These are phyloP conservation scores for Drosophila greeni DNA, from an alignment of 2,888 invertebrate species.

Conservation along the genomic window DNA sequence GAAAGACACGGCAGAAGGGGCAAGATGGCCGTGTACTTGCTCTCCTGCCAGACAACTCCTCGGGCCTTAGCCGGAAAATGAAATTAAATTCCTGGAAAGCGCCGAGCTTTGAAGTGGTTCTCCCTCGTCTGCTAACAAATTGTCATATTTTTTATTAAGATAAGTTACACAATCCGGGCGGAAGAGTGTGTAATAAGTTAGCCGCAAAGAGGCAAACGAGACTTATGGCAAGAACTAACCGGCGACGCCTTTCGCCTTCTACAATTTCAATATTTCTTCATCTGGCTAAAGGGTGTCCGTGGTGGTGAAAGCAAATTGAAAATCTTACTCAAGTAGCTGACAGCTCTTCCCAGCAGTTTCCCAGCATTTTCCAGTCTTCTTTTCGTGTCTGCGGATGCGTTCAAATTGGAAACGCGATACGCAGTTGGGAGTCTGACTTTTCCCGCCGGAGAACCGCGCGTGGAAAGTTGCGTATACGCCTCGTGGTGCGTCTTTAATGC, in stretches of 20 bases:
- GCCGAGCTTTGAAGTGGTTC: constrained; percentile 35
- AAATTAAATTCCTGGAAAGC: constrained; percentile 34
- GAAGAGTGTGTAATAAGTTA: constrained; percentile 44
- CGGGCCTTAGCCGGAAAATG: constrained; percentile 5
- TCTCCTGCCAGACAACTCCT: constrained; percentile 10
- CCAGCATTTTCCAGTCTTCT: constrained; percentile 2
- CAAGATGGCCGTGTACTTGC: not conserved
- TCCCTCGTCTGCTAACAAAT: constrained; percentile 17
- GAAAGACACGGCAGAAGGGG: not conserved
- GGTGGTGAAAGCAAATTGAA: constrained; percentile 57
- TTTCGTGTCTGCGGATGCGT: constrained; percentile 35
- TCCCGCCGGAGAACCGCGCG: constrained; percentile 12
- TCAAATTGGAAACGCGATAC: constrained; percentile 67
- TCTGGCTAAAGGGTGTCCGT: constrained; percentile 27
- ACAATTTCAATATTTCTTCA: constrained; percentile 72
- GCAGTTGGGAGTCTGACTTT: constrained; percentile 21
- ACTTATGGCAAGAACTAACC: constrained; percentile 65
- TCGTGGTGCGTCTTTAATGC: constrained; percentile 48
- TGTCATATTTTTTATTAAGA: constrained; percentile 37
- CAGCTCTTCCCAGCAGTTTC: constrained; percentile 40
- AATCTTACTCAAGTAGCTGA: constrained; percentile 62
- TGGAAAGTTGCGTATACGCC: constrained; percentile 58
- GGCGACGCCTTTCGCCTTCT: constrained; percentile 48
- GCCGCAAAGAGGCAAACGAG: constrained; percentile 54
- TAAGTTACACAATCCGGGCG: constrained; percentile 20